Base-by-base conservation (phyloP, 2,888 invertebrate genomes). In the Andrena praecox region DNA sequence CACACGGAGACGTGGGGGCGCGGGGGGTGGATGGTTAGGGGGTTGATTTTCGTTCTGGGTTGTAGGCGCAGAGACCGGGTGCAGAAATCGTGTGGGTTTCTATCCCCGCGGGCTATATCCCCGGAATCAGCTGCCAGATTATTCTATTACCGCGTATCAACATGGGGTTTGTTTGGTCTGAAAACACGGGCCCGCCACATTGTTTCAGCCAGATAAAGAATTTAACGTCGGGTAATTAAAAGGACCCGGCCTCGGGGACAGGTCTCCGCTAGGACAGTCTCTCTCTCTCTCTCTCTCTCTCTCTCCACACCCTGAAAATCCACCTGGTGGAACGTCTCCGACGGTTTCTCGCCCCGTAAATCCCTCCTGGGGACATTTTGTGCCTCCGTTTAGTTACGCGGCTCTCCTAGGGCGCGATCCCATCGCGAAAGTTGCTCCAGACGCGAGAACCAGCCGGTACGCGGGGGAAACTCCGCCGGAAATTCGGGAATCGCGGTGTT, bases 111-210 rank as follows among this genome's bases (percentile, higher is more conserved):
- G 93, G 94, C 92, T 91, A 93, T 93, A 93, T 94, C 93, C 93
- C 92, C 91, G 93, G 93, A 94, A 94, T 94, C 94, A 93, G 94
- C 94, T 94, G 95, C 95, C 95, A 96, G 96, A 96, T 96, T 96
- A 96, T 96, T 96, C 96, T 96, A 96, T 96, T 96, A 96, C 95
- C 95, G 95, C 95, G 95, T 95, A 95, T 95, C 95, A 95, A 95
- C 95, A 96, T 95, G 94, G 94, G 95, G 94, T 94, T 95, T 96
- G 96, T 96, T 96, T 96, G 95, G 95, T 95, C 95, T 95, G 95
- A 96, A 96, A 96, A 96, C 95, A 96, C 94, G 85, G 71, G 89
- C 89, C 89, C 89, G 91, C 92, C 93, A 93, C 95, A 95, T 95
- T 95, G 95, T 95, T 95, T 95, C 95, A 95, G 94, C 94, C 95